Evolutionary conservation across 2,888 invertebrate species (phyloP).

Genomic region (Plagiodera versicolora): DNA sequence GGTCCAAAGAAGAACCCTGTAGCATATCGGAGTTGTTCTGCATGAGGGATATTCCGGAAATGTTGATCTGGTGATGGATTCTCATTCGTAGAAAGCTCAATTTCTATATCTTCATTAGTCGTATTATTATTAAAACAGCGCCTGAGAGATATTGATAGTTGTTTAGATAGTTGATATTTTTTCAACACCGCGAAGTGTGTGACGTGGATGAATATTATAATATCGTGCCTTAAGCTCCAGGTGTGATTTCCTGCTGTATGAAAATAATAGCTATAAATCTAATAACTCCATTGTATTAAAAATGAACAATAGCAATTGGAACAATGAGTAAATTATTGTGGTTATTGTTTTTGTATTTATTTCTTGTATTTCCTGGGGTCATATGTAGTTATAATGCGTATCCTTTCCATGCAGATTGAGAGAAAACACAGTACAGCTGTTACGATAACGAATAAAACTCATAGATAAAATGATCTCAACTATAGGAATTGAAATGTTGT

Average conservation of each 20-base stretch:
- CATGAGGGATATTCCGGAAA: too few species aligned
- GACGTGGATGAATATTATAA: conserved; percentile 27
- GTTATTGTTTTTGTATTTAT: conserved; percentile 28
- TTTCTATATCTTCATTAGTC: conserved; percentile 25
- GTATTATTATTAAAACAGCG: conserved; percentile 19
- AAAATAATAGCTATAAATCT: conserved; percentile 31
- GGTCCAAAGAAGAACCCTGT: too few species aligned
- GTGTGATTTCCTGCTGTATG: conserved; percentile 30
- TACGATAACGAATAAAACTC: too few species aligned
- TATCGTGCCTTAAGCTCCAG: conserved; percentile 26
- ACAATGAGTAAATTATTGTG: conserved; percentile 27
- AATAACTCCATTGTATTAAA: conserved; percentile 19
- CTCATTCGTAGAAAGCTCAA: conserved; percentile 19
- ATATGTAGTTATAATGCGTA: conserved; percentile 17
- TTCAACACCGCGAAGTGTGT: conserved; percentile 23
- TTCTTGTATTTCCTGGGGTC: conserved; percentile 20
- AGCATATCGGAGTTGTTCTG: too few species aligned
- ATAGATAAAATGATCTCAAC: too few species aligned
- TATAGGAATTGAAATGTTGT: too few species aligned
- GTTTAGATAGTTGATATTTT: conserved; percentile 24
- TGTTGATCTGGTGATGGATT: conserved; percentile 6
- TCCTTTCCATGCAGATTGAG: conserved; percentile 1
- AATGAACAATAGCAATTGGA: conserved; percentile 29
- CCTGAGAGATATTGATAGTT: conserved; percentile 26
- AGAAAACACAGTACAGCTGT: not conserved